A percentile compares a stretch with the other conserved stretches of the same genome.
These are phyloP conservation scores for Axis porcinus DNA, from an alignment of 2,113 vertebrate species.

Conservation along the genomic window DNA sequence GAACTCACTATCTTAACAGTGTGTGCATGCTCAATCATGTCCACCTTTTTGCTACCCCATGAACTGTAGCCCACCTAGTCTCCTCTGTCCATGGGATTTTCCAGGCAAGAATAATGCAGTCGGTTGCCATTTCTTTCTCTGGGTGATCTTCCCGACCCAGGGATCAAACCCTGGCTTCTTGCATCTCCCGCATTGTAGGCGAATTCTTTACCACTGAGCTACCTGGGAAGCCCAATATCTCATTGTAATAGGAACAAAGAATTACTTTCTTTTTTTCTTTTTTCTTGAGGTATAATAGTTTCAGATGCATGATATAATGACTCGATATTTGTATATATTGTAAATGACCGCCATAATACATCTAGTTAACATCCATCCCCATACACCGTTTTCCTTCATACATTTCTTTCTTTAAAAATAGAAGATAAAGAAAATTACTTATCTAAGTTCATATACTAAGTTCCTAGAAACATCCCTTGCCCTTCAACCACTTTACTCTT, in stretches of 20 bases:
- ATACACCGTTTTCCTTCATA: not conserved
- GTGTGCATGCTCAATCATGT: fast-evolving
- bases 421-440: not conserved
- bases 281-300: not conserved
- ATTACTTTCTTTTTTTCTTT: not conserved
- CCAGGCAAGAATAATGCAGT: not conserved
- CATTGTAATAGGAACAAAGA: not conserved
- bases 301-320: not conserved
- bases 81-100: not conserved
- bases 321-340: not conserved
- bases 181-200: fast-evolving
- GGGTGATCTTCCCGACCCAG: not conserved
- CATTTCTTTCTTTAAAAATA: constrained; percentile 5
- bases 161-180: not conserved
- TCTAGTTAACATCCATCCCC: not conserved
- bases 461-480: not conserved
- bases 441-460: not conserved
- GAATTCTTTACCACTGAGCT: not conserved
- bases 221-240: not conserved
- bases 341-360: not conserved
- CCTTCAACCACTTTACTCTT: not conserved
- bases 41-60: not conserved
- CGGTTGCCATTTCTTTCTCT: not conserved
- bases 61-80: not conserved
- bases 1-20: not conserved